Percentiles rank a stretch among this genome's conserved stretches.
Conservation (phyloP, 2,113 vertebrate species). For the Cinclus mexicanus region DNA sequence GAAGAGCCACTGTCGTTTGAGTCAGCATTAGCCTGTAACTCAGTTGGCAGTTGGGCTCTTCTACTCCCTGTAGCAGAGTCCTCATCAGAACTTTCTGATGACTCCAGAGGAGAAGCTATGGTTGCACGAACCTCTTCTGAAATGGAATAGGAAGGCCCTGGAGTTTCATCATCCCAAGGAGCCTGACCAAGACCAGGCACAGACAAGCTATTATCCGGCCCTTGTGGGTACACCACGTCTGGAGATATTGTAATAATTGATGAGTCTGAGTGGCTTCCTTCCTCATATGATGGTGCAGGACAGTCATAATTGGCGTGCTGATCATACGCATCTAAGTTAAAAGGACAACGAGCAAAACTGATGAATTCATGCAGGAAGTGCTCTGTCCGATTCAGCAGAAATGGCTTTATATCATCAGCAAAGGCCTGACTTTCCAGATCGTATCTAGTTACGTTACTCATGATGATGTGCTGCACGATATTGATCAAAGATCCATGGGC, state of each 20-base stretch:
- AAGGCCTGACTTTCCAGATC: conserved; percentile 85
- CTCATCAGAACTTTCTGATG: conserved; percentile 84
- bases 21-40: background rate
- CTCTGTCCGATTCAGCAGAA: conserved; percentile 84
- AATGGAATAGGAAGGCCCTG: conserved; percentile 86
- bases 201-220: conserved; percentile 52
- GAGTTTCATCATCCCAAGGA: conserved; percentile 93
- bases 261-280: conserved; percentile 84
- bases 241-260: conserved; percentile 93
- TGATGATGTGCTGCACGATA: conserved; percentile 87
- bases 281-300: conserved; percentile 83
- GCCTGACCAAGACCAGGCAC: conserved; percentile 72
- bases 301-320: conserved; percentile 91
- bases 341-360: conserved; percentile 88
- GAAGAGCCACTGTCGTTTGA: conserved; percentile 1
- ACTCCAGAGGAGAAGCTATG: conserved; percentile 77
- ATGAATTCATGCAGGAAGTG: conserved; percentile 92
- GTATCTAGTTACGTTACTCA: conserved; percentile 81
- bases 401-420: conserved; percentile 85
- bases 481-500: conserved; percentile 84
- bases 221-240: conserved; percentile 71
- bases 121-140: conserved; percentile 73
- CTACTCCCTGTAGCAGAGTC: conserved; percentile 51
- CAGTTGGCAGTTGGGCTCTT: background rate
- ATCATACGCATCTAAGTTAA: conserved; percentile 88